These are phyloP conservation scores for Palythoa grandiflora DNA, from an alignment of 92 coral and sea anemone species.

Conservation along the genomic window DNA sequence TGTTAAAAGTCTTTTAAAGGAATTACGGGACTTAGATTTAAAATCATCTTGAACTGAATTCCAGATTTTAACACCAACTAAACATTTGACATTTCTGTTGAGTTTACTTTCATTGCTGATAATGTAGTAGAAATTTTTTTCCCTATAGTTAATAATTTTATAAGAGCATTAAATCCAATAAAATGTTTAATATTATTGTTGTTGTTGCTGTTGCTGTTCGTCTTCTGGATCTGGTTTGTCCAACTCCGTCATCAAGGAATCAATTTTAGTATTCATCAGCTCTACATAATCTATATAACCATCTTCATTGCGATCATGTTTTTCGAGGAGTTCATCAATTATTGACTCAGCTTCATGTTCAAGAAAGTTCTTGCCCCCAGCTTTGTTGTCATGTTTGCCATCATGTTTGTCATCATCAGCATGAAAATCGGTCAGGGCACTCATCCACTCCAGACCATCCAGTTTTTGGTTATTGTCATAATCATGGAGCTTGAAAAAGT, in stretches of 20 bases:
- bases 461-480: slow-evolving; percentile 91
- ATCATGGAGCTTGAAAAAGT: slow-evolving; percentile 95
- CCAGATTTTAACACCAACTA: too few species aligned
- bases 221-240: slow-evolving; percentile 63
- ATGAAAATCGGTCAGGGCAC: slow-evolving; percentile 89
- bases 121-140: too few species aligned
- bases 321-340: slow-evolving; percentile 86
- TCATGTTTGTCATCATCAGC: slow-evolving; percentile 33
- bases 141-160: too few species aligned
- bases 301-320: slow-evolving; percentile 89
- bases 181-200: slow-evolving; percentile 2
- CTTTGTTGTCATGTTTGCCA: slow-evolving; percentile 61
- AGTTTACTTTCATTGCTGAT: too few species aligned
- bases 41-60: too few species aligned
- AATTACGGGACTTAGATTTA: too few species aligned
- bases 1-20: too few species aligned
- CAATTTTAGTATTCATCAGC: slow-evolving; percentile 80
- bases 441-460: slow-evolving; percentile 91
- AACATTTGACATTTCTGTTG: too few species aligned
- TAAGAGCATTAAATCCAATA: not conserved
- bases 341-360: slow-evolving; percentile 88
- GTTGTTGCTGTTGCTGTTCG: slow-evolving; percentile 38
- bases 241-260: slow-evolving; percentile 88
- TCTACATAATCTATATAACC: slow-evolving; percentile 90
- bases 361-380: slow-evolving; percentile 73